Conservation (phyloP, 2,113 vertebrate genomes). For the Albula glossodonta region DNA sequence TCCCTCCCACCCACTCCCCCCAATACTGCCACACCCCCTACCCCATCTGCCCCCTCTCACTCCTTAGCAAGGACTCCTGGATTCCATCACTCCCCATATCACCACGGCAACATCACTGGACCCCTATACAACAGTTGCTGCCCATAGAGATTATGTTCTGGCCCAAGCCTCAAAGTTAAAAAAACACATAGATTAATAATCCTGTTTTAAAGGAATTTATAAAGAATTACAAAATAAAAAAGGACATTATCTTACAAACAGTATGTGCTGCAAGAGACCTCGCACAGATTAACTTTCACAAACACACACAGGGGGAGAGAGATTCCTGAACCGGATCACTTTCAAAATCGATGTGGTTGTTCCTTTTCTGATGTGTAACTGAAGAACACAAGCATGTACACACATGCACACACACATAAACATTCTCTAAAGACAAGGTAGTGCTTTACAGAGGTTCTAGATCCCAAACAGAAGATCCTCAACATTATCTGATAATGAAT, state of each 20-base stretch:
- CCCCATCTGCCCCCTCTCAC: slow-evolving; percentile 1
- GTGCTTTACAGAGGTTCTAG: neutral
- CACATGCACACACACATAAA: slow-evolving; percentile 13
- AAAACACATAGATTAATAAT: slow-evolving; percentile 59
- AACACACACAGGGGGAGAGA: slow-evolving; percentile 8
- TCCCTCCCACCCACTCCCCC: slow-evolving; percentile 32
- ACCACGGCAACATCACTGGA: slow-evolving; percentile 61
- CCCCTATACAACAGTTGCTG: slow-evolving; percentile 67
- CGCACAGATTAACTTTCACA: neutral
- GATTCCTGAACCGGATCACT: neutral
- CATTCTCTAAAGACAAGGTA: slow-evolving; percentile 52
- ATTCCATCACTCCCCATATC: slow-evolving; percentile 65
- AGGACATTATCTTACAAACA: slow-evolving; percentile 47
- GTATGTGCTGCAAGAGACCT: slow-evolving; percentile 38
- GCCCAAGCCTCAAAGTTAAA: slow-evolving; percentile 57
- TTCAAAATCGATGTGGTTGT: slow-evolving; percentile 27
- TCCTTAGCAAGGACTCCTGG: slow-evolving; percentile 57
- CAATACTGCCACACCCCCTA: neutral
- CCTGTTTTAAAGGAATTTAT: slow-evolving; percentile 51
- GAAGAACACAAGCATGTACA: slow-evolving; percentile 47
- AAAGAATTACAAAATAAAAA: slow-evolving; percentile 48
- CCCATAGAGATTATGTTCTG: slow-evolving; percentile 61
- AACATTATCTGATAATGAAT: neutral
- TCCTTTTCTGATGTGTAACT: slow-evolving; percentile 11
- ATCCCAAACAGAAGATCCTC: neutral